Base-by-base conservation (phyloP, 2,797 vertebrate species). In the Clarias laeviceps region DNA sequence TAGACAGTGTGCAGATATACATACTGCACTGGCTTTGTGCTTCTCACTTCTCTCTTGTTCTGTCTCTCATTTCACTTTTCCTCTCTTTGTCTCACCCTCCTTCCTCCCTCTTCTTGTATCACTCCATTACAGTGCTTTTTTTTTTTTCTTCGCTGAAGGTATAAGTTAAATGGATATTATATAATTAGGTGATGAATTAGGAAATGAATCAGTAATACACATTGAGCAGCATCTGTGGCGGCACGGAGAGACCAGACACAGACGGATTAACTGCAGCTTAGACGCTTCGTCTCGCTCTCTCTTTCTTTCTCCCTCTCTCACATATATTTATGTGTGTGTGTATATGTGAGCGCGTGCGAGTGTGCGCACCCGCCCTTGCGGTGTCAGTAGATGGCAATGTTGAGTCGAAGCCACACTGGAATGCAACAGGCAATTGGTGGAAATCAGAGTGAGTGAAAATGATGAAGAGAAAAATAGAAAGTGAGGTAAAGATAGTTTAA, bases 331-430 rank as follows among this genome's bases (percentile, higher is more conserved):
- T 84, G 86, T 82, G 8, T 40, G 86, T 85, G 79, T 74, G 70
- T 50, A n/a, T 88, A 80, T 77, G 50, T 85, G 83, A 68, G 82
- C 74, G 57, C 24, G 34, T 62, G 29, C 37, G 82, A 65, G 1
- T 70, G 87, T 3, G 77, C 22, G 1, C 3, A 29, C 5, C 12
- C 32, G 5, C 9, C 8, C 12, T 65, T 69, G 18, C 20, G 32
- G 15, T 11, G 90, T 91, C 94, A 92, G 92, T 90, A 95, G 94
- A 90, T 92, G 94, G 93, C 94, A 94, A 89, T 94, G 88, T 94
- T 92, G 88, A 91, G 92, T 93, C 92, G 90, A 24, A 76, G 83
- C 29, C 59, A 74, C 57, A 78, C 76, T 73, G 85, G 70, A 84
- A 50, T 5, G 82, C 83, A 87, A 87, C 24, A 66, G 40, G 62